Evolutionary conservation across 2,113 vertebrate species (phyloP).

Genomic region (Pongo pygmaeus): DNA sequence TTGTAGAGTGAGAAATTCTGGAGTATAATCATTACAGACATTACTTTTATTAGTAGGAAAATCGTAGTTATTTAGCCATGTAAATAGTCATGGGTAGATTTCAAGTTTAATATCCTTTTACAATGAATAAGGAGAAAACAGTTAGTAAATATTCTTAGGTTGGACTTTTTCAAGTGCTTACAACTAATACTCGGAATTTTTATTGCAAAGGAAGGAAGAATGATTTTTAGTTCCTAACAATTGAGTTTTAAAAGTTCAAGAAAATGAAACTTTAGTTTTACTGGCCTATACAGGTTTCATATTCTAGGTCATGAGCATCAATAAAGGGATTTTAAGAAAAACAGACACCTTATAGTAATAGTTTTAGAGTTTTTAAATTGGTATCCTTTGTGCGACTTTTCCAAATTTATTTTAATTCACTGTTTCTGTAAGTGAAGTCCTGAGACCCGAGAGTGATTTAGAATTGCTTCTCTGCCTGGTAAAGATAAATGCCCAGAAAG

Average conservation of each 20-base stretch:
- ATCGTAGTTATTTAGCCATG: neutral
- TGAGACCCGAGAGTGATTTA: neutral
- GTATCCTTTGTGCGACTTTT: neutral
- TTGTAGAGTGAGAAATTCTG: neutral
- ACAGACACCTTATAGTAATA: neutral
- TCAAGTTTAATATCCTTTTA: neutral
- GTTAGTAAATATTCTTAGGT: neutral
- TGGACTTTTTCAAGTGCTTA: neutral
- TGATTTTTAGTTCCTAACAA: neutral
- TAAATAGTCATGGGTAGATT: neutral
- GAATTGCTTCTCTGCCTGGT: neutral
- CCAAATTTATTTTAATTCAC: neutral
- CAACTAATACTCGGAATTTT: neutral
- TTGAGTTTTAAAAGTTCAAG: neutral
- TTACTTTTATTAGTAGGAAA: neutral
- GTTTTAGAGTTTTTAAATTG: neutral
- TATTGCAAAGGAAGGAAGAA: neutral
- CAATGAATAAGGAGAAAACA: neutral
- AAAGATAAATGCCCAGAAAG: neutral
- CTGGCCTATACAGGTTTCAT: neutral
- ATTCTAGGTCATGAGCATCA: neutral
- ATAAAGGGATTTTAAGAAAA: slow-evolving; percentile 4
- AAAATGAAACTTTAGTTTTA: neutral
- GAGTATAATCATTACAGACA: neutral
- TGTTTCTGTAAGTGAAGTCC: neutral